phyloP scores from a whole-genome alignment of 2,113 vertebrate genomes.

The Sturnus vulgaris region DNA sequence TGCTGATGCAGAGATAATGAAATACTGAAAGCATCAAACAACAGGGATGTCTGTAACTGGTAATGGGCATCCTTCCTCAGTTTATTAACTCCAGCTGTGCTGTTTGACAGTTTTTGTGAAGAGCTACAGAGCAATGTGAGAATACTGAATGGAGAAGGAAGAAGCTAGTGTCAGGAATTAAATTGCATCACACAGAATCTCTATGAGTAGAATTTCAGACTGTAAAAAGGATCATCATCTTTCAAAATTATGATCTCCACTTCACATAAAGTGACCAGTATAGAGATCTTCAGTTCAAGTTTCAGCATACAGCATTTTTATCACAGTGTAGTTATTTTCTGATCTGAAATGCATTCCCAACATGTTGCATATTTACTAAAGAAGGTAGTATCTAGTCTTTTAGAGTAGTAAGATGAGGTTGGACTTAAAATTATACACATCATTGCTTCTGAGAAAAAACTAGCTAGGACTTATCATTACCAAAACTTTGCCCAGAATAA shows the following conservation, averaged over 20 bases:
- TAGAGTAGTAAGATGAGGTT: neutral
- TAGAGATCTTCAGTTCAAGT: neutral
- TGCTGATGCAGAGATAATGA: conserved; percentile 79
- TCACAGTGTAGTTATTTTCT: neutral
- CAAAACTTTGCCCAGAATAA: neutral
- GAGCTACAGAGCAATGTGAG: conserved; percentile 25
- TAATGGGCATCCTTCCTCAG: conserved; percentile 74
- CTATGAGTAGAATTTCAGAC: neutral
- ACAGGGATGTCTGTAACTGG: conserved; percentile 68
- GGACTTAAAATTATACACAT: neutral
- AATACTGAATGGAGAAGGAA: conserved; percentile 61
- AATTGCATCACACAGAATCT: neutral
- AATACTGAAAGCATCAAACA: conserved; percentile 75
- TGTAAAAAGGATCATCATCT: neutral
- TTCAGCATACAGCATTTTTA: neutral
- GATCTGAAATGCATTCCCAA: neutral
- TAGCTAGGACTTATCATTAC: neutral
- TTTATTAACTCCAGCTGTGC: conserved; percentile 79
- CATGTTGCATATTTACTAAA: neutral
- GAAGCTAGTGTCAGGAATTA: conserved; percentile 51
- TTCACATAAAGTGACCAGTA: neutral
- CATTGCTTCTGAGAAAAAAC: neutral
- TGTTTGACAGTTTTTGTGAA: conserved; percentile 70
- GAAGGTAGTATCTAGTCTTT: neutral
- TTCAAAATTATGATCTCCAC: neutral